Evolutionary conservation across 2,888 invertebrate genomes (phyloP), one percentile per base, ranked within the genome.

Genomic region (Melanostoma mellinum): DNA sequence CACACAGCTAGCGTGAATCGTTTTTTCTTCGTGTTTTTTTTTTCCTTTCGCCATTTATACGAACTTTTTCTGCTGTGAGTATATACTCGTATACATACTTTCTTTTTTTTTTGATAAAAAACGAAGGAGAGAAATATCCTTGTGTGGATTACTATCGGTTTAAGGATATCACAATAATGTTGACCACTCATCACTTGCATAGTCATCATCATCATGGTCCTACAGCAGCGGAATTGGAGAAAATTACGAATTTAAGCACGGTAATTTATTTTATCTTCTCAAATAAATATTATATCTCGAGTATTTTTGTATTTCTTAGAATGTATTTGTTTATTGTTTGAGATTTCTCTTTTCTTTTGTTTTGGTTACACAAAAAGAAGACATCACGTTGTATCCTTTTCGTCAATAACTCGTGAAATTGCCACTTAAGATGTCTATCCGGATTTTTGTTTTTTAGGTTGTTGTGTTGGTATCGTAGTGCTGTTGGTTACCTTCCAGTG

Each of bases 101-200:
- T 46, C n/a, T 60, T 48, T 48, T 48, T 20, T 63, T 30, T 38
- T 38, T 20, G 35, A 35, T 10, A 20, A 61, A 10, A 3, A 10
- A 6, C 36, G n/a, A n/a, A 63, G 10, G 4, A 46, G 46, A 35
- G 35, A 67, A n/a, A 60, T 58, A 71, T 67, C 71, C 44, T 20
- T 71, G 69, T 79, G 79, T 40, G 79, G 69, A 84, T 71, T 75
- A 74, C 40, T 60, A 71, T 65, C 69, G 60, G 65, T 61, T 84
- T 84, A 84, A 84, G 84, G 84, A 84, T 75, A 84, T 79, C 84
- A 78, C 88, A 90, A 89, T 85, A 63, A 90, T 90, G 90, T 89
- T 90, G 89, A 91, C 90, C 74, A 90, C 90, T 87, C 90, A 90
- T 88, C 91, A 90, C 87, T 87, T 91, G 87, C 89, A 90, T 86